Evolutionary conservation across 2,888 invertebrate genomes (phyloP).

Genomic region (Drosophila longiperda): DNA sequence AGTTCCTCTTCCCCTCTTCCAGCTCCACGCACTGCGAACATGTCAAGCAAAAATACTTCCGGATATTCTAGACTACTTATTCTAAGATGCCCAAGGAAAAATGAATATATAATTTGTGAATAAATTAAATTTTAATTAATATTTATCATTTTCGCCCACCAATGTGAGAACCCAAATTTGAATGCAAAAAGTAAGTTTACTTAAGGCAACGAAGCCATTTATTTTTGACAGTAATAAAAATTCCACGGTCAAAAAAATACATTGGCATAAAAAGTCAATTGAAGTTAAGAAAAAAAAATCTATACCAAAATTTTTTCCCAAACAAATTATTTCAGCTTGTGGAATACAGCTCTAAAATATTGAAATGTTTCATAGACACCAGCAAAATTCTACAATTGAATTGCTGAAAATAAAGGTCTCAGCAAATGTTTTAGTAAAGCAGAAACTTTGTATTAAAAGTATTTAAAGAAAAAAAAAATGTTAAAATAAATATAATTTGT

Average conservation of each 20-base stretch:
- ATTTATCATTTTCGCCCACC: no score
- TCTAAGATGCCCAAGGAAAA: not conserved
- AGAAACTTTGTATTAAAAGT: no score
- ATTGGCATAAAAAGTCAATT: not conserved
- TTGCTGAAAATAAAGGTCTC: not conserved
- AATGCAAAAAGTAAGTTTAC: not conserved
- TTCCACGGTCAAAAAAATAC: not conserved
- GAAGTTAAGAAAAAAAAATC: not conserved
- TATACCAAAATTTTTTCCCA: not conserved
- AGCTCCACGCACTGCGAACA: not conserved
- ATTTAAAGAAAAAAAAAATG: not conserved
- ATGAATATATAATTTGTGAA: not conserved
- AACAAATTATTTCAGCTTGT: not conserved
- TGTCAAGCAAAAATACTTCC: constrained; percentile 1
- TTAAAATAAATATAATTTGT: not conserved
- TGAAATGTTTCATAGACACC: not conserved
- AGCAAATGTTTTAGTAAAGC: no score
- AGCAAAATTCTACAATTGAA: not conserved
- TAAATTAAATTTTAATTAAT: not conserved
- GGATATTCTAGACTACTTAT: no score
- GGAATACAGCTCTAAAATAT: not conserved
- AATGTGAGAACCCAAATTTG: not conserved
- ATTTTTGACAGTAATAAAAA: not conserved
- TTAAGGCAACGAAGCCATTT: not conserved
- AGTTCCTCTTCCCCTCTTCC: not conserved